phyloP scores from a whole-genome alignment of 2,888 invertebrate genomes.

The Arctia plantaginis region DNA sequence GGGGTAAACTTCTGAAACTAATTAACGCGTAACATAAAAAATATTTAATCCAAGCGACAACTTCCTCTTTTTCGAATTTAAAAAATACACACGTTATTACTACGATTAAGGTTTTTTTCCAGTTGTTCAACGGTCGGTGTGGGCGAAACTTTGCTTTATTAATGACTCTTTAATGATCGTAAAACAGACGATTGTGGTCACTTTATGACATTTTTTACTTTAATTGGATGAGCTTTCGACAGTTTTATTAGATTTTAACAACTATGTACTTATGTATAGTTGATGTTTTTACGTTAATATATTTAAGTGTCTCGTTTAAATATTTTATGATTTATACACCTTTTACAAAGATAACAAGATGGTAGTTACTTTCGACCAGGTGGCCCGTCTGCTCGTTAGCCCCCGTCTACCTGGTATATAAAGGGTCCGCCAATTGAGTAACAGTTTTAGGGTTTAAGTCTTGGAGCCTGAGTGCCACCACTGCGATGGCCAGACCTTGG shows the following conservation, averaged over 20 bases:
- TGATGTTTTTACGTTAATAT: background rate
- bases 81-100: background rate
- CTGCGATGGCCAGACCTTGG: too few relatives aligned
- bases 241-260: background rate
- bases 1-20: background rate
- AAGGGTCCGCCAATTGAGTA: too few relatives aligned
- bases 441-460: too few relatives aligned
- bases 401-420: too few relatives aligned
- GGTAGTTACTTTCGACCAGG: too few relatives aligned
- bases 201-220: background rate
- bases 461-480: too few relatives aligned
- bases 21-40: background rate
- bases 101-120: background rate
- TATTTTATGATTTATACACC: background rate
- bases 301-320: background rate
- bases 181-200: background rate
- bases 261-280: background rate
- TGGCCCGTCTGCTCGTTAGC: too few relatives aligned
- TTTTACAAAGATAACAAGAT: too few relatives aligned
- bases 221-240: background rate
- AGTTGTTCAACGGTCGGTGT: background rate
- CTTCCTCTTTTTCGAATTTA: background rate
- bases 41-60: background rate
- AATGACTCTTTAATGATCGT: background rate
- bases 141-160: slow-evolving; percentile 1